These are phyloP conservation scores for Carduelis carduelis DNA, from an alignment of 2,797 vertebrate genomes.

Conservation along the genomic window DNA sequence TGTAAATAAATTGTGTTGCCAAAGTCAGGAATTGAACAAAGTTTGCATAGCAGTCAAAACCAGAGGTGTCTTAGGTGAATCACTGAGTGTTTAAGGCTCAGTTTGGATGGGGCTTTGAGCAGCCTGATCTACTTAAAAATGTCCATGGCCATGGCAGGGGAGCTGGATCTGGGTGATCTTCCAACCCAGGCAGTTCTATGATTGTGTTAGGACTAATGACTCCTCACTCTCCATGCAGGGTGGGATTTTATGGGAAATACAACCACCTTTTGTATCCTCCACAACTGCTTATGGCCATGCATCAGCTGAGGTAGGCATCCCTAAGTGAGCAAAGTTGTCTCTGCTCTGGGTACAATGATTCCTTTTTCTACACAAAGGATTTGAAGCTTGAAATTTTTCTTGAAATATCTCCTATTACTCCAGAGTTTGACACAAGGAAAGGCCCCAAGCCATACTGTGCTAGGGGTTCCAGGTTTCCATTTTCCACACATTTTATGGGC, in stretches of 20 bases:
- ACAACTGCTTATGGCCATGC: accelerated
- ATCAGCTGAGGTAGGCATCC: background rate
- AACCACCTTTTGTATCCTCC: background rate
- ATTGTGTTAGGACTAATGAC: background rate
- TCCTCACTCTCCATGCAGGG: accelerated
- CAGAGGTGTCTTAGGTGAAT: background rate
- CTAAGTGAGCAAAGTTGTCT: background rate
- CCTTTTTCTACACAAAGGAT: background rate
- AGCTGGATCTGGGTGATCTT: background rate
- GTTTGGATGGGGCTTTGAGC: background rate
- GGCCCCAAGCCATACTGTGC: background rate
- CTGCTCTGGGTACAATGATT: background rate
- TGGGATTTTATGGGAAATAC: background rate
- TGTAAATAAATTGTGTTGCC: background rate
- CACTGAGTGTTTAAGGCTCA: background rate
- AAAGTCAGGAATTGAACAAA: background rate
- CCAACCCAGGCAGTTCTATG: background rate
- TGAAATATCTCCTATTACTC: background rate
- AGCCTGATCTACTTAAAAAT: background rate
- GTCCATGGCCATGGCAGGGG: background rate
- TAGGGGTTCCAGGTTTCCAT: background rate
- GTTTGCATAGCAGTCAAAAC: background rate
- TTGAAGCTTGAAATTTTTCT: background rate
- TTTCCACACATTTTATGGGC: background rate
- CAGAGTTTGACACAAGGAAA: background rate